Conservation (phyloP, 2,113 vertebrate species). For the Pungitius pungitius region DNA sequence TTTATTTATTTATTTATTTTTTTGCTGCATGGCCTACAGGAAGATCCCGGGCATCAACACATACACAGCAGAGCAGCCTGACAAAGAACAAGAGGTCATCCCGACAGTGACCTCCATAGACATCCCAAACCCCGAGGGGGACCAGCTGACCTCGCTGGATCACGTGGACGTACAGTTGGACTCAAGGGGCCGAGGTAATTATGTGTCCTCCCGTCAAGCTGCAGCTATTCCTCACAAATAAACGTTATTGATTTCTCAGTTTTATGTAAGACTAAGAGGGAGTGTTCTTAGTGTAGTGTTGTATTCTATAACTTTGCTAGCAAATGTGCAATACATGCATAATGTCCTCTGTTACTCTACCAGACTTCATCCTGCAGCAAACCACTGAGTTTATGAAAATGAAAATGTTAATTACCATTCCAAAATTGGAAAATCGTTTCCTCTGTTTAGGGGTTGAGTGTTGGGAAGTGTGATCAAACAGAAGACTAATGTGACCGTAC, state of each 20-base stretch:
- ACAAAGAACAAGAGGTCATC: constrained; percentile 80
- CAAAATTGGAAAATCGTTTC: background rate
- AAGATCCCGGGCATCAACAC: constrained; percentile 76
- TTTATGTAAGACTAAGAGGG: background rate
- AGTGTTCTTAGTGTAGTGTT: background rate
- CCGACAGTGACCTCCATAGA: constrained; percentile 74
- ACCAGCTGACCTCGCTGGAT: constrained; percentile 68
- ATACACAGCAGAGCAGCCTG: constrained; percentile 72
- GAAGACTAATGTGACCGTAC: constrained; percentile 3
- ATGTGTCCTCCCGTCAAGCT: constrained; percentile 11
- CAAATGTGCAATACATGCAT: background rate
- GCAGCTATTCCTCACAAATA: background rate
- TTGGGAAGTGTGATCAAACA: background rate
- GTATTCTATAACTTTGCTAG: background rate
- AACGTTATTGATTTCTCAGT: constrained; percentile 1
- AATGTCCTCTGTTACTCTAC: background rate
- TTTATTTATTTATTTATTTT: background rate
- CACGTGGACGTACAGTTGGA: constrained; percentile 69
- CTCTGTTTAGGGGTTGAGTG: background rate
- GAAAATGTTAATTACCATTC: background rate
- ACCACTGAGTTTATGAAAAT: background rate
- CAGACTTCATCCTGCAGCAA: background rate
- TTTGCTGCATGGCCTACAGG: constrained; percentile 52
- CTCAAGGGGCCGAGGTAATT: constrained; percentile 69
- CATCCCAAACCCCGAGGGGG: constrained; percentile 65